phyloP scores from a whole-genome alignment of 2,888 invertebrate genomes.

The Hipparchia semele region DNA sequence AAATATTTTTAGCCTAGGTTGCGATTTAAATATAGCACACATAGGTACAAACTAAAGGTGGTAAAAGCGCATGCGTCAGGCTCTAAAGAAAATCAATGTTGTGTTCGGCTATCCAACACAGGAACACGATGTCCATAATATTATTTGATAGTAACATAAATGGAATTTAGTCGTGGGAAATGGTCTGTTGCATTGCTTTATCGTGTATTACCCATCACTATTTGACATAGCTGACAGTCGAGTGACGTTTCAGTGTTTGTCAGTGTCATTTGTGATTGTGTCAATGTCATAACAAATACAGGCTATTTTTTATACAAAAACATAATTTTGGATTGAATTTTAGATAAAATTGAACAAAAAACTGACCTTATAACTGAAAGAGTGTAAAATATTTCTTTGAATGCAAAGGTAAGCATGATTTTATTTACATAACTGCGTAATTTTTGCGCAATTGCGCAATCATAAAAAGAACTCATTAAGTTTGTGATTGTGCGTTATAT shows the following conservation, averaged over 20 bases:
- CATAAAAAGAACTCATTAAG: too few species aligned
- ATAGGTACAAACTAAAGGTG: too few species aligned
- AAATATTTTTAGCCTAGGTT: too few species aligned
- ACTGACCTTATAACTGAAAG: background rate
- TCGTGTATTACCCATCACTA: background rate
- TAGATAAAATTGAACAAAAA: background rate
- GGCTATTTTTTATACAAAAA: background rate
- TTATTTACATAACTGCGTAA: background rate
- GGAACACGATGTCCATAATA: too few species aligned
- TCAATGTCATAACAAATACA: background rate
- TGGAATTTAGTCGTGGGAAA: too few species aligned
- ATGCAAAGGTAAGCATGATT: background rate
- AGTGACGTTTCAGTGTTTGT: too few species aligned
- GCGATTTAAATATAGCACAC: background rate
- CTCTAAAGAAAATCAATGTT: background rate
- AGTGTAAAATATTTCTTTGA: background rate
- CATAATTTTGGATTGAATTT: background rate
- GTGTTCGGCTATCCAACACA: too few species aligned
- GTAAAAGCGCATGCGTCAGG: constrained; percentile 8
- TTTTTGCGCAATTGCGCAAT: background rate
- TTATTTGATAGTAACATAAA: too few species aligned
- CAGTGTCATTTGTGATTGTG: background rate
- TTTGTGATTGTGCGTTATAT: background rate
- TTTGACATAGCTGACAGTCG: background rate
- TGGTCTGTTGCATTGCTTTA: too few species aligned